Evolutionary conservation across 2,113 vertebrate species (phyloP).

Genomic region (Cyprinus carpio): DNA sequence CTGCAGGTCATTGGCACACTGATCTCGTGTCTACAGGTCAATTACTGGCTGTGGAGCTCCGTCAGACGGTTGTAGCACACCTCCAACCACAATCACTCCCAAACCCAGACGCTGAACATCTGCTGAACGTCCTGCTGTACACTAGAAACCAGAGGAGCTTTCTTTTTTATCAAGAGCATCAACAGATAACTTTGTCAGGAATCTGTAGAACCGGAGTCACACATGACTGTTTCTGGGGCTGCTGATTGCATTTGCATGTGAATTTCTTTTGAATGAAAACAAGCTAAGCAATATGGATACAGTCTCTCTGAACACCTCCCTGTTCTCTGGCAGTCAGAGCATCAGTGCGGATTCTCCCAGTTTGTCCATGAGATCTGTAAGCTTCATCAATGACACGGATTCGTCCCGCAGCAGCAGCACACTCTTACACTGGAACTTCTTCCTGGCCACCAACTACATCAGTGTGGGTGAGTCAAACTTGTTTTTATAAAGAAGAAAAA

Average conservation of each 20-base stretch:
- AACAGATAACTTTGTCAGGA: background rate
- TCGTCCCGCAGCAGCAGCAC: slow-evolving; percentile 62
- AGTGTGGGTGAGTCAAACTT: slow-evolving; percentile 68
- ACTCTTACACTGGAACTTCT: slow-evolving; percentile 67
- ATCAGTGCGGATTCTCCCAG: slow-evolving; percentile 64
- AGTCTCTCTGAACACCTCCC: slow-evolving; percentile 41
- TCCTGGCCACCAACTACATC: slow-evolving; percentile 71
- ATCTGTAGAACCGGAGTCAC: background rate
- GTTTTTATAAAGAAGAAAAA: background rate
- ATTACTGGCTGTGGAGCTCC: background rate
- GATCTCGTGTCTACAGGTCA: background rate
- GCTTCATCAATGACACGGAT: slow-evolving; percentile 61
- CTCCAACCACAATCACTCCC: background rate
- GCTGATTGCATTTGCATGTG: background rate
- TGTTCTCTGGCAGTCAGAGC: slow-evolving; percentile 42
- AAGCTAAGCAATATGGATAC: slow-evolving; percentile 46
- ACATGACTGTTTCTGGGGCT: slow-evolving; percentile 9
- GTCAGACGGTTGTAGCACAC: background rate
- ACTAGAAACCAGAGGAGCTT: background rate
- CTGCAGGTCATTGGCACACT: background rate
- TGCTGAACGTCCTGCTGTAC: background rate
- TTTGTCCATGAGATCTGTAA: slow-evolving; percentile 65
- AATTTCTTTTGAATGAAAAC: background rate
- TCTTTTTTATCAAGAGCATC: background rate
- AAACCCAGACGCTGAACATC: background rate